These are phyloP conservation scores for Sussaba pulchella DNA, from an alignment of 2,888 invertebrate genomes.

Conservation along the genomic window DNA sequence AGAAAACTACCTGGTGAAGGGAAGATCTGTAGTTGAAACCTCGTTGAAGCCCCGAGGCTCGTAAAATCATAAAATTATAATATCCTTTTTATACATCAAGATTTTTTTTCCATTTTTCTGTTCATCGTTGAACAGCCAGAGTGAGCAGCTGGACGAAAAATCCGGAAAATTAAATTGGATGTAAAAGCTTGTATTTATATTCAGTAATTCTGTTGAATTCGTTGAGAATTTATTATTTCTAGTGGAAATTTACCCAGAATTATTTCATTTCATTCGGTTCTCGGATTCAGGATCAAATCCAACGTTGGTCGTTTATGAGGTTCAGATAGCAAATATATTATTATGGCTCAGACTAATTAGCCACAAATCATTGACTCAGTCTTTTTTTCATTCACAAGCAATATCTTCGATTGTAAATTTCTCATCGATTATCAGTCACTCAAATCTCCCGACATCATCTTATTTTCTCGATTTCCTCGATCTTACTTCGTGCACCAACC, in stretches of 20 bases:
- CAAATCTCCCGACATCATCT: too few relatives aligned
- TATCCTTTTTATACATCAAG: conserved; percentile 43
- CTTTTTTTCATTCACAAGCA: background rate
- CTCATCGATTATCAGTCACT: background rate
- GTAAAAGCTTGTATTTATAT: background rate
- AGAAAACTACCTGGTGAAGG: conserved; percentile 19
- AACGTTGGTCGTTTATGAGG: too few relatives aligned
- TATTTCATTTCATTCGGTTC: background rate
- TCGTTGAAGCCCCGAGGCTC: conserved; percentile 8
- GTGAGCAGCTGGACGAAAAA: background rate
- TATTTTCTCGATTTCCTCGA: too few relatives aligned
- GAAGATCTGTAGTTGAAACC: conserved; percentile 23
- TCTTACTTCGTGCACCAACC: conserved; percentile 49
- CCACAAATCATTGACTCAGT: too few relatives aligned
- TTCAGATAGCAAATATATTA: too few relatives aligned
- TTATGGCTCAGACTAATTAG: too few relatives aligned
- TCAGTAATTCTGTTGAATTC: background rate
- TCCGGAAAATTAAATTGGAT: background rate
- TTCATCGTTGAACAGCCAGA: background rate
- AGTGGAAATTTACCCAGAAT: background rate
- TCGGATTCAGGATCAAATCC: too few relatives aligned
- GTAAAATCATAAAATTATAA: conserved; percentile 9
- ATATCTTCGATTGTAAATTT: background rate
- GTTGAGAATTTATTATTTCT: background rate
- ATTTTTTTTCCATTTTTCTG: conserved; percentile 15